These are phyloP conservation scores for Ammodytes dubius DNA, from an alignment of 2,113 vertebrate species.

Conservation along the genomic window DNA sequence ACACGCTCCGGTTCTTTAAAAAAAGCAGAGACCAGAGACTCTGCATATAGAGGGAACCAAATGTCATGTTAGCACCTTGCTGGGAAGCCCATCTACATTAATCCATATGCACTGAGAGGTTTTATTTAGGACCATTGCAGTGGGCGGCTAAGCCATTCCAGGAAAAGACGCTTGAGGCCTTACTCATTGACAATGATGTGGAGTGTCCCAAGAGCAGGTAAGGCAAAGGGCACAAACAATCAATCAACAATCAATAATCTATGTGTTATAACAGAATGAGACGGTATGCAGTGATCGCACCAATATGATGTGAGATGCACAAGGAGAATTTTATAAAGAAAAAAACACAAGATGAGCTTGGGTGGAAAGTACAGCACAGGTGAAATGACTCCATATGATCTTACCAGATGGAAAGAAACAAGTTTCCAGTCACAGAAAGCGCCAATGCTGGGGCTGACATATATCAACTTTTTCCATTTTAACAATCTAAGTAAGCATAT, in stretches of 20 bases:
- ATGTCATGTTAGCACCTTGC: neutral
- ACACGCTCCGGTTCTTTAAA: neutral
- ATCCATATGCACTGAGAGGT: conserved; percentile 7
- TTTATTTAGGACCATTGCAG: conserved; percentile 32
- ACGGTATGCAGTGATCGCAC: neutral
- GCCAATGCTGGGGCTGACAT: too few relatives aligned
- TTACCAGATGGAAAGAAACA: neutral
- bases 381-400: neutral
- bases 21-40: neutral
- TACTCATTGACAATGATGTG: neutral
- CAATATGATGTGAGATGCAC: neutral
- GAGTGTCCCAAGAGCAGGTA: neutral
- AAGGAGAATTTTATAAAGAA: neutral
- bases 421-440: too few relatives aligned
- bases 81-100: neutral
- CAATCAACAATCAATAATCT: neutral
- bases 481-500: too few relatives aligned
- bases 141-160: conserved; percentile 5
- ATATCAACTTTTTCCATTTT: too few relatives aligned
- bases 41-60: conserved; percentile 1
- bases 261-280: neutral
- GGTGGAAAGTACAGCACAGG: neutral
- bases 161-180: neutral
- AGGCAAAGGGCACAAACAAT: conserved; percentile 8
- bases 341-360: neutral